Evolutionary conservation across 2,888 invertebrate genomes (phyloP), one percentile per base, ranked within the genome.

Genomic region (Unio pictorum): DNA sequence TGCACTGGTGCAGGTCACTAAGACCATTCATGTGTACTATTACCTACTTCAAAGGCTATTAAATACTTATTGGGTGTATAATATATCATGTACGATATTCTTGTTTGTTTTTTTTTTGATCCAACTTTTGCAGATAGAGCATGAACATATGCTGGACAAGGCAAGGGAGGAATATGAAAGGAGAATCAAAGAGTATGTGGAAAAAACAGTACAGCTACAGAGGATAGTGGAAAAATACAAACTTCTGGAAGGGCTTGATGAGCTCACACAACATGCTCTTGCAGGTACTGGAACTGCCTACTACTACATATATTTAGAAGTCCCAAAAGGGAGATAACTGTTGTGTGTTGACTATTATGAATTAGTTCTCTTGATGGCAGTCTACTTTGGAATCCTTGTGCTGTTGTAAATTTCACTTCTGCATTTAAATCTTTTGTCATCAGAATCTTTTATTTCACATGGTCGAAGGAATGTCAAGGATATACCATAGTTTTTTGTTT

Each of bases 161-260:
- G 73, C 82, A 23, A 75, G 82, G 56, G 87, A 88, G n/a, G 91
- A 91, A 70, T 89, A 90, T 61, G 88, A 89, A 28, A 86, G 83
- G 64, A 84, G 86, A 68, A 78, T 91, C 28, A 83, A 86, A 34
- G 90, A 91, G 66, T 89, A 90, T 61, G 88, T 89, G 20, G 89
- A 89, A 56, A 89, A 87, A 70, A 89, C 92, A 5, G 81, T 81
- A 58, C 89, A 90, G 45, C 86, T 92, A 63, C 90, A 92, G 82
- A 84, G 87, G 67, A 92, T 93, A 87, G 90, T 93, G n/a, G 93
- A 93, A 74, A 92, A 92, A 82, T 92, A 92, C 83, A 91, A 91
- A 84, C 92, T 93, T 59, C 86, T 93, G 59, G 91, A 92, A 17
- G 92, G 92, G 71, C 93, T 93, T 69, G 90, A 91, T 86, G 87